phyloP scores from a whole-genome alignment of 92 coral and sea anemone species.

The Pocillopora meandrina region DNA sequence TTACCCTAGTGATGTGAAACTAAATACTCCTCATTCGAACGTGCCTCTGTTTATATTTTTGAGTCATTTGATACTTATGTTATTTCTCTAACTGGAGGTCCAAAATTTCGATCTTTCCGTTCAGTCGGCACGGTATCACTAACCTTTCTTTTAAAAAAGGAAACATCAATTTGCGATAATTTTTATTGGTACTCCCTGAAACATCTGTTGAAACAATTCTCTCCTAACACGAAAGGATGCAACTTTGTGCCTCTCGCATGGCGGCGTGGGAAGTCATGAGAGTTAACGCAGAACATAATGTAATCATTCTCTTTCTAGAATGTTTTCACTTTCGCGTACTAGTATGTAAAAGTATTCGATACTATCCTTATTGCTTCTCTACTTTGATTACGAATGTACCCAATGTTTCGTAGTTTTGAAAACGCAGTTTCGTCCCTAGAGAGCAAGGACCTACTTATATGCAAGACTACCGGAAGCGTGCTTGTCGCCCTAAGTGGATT shows the following conservation, averaged over 20 bases:
- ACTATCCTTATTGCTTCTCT: neutral
- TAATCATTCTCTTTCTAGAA: too few species aligned
- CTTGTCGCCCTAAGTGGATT: constrained; percentile 1
- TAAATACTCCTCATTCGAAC: constrained; percentile 22
- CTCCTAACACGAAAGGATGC: neutral
- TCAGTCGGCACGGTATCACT: constrained; percentile 25
- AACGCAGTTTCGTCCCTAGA: neutral
- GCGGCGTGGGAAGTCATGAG: too few species aligned
- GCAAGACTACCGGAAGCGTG: constrained; percentile 22
- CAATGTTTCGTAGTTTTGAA: constrained; percentile 7
- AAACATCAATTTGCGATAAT: neutral
- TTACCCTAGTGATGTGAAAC: constrained; percentile 43
- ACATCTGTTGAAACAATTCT: neutral
- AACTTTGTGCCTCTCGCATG: neutral
- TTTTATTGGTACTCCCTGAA: neutral
- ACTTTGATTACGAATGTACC: neutral
- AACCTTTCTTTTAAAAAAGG: constrained; percentile 6
- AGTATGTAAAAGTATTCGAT: neutral
- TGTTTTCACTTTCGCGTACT: too few species aligned
- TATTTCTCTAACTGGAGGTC: constrained; percentile 47
- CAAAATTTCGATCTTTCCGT: constrained; percentile 44
- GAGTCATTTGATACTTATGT: constrained; percentile 34
- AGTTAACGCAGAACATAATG: too few species aligned
- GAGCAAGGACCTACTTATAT: constrained; percentile 16
- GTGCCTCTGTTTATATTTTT: constrained; percentile 48